Conservation (phyloP, 2,113 vertebrate genomes). For the Hassar affinis region DNA sequence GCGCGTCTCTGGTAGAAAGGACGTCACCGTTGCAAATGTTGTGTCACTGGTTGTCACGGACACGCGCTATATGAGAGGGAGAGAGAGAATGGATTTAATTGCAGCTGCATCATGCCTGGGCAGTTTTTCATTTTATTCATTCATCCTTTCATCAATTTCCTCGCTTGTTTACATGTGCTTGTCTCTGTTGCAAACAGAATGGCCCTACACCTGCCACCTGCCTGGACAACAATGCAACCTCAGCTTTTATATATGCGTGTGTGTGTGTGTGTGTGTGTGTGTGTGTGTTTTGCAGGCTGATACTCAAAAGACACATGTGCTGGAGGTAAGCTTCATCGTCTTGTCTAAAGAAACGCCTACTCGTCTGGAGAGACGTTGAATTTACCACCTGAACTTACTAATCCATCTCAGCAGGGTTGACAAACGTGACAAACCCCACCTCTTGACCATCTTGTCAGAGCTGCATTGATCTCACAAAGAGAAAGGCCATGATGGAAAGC, state of each 20-base stretch:
- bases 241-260: not conserved
- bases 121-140: conserved; percentile 29
- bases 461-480: not conserved
- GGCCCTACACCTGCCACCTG: conserved; percentile 39
- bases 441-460: not conserved
- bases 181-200: conserved; percentile 15
- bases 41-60: conserved; percentile 26
- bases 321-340: not conserved
- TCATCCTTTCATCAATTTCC: conserved; percentile 36
- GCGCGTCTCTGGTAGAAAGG: not conserved
- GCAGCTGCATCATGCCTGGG: conserved; percentile 30
- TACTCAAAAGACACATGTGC: not conserved
- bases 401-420: not conserved
- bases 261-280: not conserved
- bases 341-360: not conserved
- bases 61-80: not conserved
- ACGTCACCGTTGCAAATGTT: not conserved
- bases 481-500: not conserved
- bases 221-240: conserved; percentile 29
- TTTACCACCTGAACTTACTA: not conserved
- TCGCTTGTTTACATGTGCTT: conserved; percentile 19
- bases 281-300: not conserved
- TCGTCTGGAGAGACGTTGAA: not conserved
- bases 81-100: conserved; percentile 41
- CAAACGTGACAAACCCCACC: not conserved